Percentiles rank a stretch among this genome's conserved stretches.
These are phyloP conservation scores for Gallinago paraguaiae DNA, from an alignment of 2,113 vertebrate genomes.

Conservation along the genomic window DNA sequence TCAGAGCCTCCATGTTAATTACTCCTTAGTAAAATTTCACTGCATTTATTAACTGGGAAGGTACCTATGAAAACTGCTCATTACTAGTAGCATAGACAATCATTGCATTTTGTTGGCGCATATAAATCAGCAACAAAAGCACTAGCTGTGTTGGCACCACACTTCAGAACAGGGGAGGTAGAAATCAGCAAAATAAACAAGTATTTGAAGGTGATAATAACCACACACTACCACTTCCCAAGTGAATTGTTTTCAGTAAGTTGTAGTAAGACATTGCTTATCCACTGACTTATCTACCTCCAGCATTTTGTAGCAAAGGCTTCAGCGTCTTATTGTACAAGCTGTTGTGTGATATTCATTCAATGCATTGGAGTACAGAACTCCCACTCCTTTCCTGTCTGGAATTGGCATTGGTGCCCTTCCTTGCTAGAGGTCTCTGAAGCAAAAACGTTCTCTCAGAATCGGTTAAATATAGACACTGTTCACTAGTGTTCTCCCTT, in stretches of 20 bases:
- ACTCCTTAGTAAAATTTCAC: background rate
- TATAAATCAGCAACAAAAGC: background rate
- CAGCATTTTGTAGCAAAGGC: background rate
- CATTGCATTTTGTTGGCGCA: background rate
- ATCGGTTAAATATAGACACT: background rate
- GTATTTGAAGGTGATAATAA: background rate
- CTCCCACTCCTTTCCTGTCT: background rate
- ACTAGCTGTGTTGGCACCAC: background rate
- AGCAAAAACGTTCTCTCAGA: background rate
- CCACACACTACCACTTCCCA: background rate
- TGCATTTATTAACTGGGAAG: background rate
- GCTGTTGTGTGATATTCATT: background rate
- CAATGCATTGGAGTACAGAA: background rate
- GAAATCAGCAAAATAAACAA: background rate
- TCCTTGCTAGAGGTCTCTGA: background rate
- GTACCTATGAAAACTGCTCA: background rate
- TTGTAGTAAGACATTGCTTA: background rate
- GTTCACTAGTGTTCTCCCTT: background rate
- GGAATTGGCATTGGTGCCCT: background rate
- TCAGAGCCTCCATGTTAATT: background rate
- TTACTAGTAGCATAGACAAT: background rate
- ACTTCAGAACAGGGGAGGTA: background rate
- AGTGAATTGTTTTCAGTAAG: background rate
- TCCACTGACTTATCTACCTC: background rate
- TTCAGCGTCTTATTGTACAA: background rate